Base-by-base conservation (phyloP, 1,140 invertebrate species). In the Probaryconus sp. region DNA sequence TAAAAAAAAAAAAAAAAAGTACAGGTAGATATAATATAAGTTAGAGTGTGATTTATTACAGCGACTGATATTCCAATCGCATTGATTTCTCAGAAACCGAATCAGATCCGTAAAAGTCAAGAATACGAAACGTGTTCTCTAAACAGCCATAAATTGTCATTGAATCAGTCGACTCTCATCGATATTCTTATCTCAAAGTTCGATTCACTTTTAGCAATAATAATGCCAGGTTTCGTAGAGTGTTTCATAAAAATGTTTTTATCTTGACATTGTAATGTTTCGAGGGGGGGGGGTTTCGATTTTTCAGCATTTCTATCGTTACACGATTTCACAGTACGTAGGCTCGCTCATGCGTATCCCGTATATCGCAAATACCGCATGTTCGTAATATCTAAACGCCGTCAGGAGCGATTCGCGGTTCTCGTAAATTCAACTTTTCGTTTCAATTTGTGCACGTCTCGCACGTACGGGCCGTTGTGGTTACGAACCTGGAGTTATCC, bases 361-460 rank as follows among this genome's bases (percentile, higher is more conserved):
- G 33, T 45, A 50, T 56, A 71, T 71, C 47, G 43, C 28, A 13
- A 43, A 68, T 68, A 68, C 40, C 20, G 11, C 11, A 35, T 3
- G 26, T 2, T 45, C 17, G 45, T 43, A 58, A 71, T 65, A 72
- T 72, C 37, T 65, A 51, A 55, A 67, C 47, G 47, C 48, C 55
- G 45, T 48, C 58, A 31, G 18, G 33, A 35, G 21, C 40, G 53
- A 60, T 58, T 45, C 14, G 53, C 37, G 13, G 53, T 53, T 53
- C 37, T 65, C 47, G 28, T 43, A 69, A 72, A 79, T 77, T 64
- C 38, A 48, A 75, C 75, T 76, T 69, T 74, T 73, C 68, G 70
- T 76, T 81, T 79, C 74, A 79, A 79, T 79, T 75, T 74, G 72
- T 42, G 53, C 56, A 47, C 69, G 63, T 68, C 55, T 45, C 47